Conservation (phyloP, 2,888 invertebrate species). For the Deilephila elpenor region DNA sequence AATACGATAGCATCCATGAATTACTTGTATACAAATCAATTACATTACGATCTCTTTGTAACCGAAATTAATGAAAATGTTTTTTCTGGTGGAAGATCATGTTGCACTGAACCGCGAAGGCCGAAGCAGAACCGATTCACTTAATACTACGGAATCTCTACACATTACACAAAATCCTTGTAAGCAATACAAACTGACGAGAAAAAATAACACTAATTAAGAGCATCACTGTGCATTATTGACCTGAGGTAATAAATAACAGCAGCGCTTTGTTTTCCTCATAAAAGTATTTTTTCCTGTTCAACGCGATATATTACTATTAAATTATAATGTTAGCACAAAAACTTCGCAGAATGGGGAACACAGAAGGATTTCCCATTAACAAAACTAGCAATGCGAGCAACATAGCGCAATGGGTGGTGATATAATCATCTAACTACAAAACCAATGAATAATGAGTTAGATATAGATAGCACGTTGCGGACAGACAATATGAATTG, state of each 20-base stretch:
- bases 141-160: neutral
- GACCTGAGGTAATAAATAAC: neutral
- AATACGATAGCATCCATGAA: neutral
- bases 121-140: neutral
- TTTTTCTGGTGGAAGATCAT: constrained; percentile 13
- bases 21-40: neutral
- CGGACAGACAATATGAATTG: constrained; percentile 36
- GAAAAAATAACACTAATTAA: neutral
- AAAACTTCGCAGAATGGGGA: constrained; percentile 3
- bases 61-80: neutral
- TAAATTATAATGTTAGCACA: constrained; percentile 13
- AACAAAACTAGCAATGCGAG: constrained; percentile 7
- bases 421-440: neutral
- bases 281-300: constrained; percentile 2
- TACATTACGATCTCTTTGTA: neutral
- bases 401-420: neutral
- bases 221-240: neutral
- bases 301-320: neutral
- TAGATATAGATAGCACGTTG: neutral
- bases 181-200: neutral
- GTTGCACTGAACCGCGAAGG: constrained; percentile 15
- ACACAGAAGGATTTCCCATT: constrained; percentile 12
- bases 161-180: neutral
- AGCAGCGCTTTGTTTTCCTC: constrained; percentile 1
- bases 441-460: neutral